phyloP scores from a whole-genome alignment of 2,888 invertebrate genomes.

The Cylloceria caligata region DNA sequence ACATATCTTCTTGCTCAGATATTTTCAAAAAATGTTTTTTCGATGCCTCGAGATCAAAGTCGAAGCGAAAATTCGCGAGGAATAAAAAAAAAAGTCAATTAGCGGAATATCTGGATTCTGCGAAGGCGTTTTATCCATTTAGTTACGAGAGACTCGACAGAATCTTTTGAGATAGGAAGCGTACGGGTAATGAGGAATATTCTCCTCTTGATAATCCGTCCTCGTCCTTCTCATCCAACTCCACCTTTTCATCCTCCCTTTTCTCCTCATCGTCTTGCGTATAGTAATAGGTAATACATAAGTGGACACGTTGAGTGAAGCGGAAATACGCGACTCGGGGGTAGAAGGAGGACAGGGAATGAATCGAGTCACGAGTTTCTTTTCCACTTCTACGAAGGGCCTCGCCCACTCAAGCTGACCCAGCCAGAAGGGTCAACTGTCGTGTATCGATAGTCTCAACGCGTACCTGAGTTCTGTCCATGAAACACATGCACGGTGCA shows the following conservation, averaged over 20 bases:
- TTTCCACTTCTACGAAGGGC: conserved; percentile 71
- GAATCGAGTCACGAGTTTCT: conserved; percentile 74
- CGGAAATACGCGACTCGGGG: conserved; percentile 21
- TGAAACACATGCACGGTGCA: conserved; percentile 65
- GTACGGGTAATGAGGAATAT: conserved; percentile 48
- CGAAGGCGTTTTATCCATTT: conserved; percentile 9
- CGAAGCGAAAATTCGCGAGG: neutral
- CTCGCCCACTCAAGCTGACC: conserved; percentile 74
- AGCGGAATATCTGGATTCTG: neutral
- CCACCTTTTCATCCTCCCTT: no score
- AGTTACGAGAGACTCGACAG: neutral
- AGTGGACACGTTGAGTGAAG: conserved; percentile 28
- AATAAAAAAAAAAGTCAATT: neutral
- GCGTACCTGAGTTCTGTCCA: conserved; percentile 70
- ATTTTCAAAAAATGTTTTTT: neutral
- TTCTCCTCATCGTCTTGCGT: conserved; percentile 16
- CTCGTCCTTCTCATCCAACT: neutral
- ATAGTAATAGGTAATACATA: conserved; percentile 30
- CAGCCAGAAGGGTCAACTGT: conserved; percentile 73
- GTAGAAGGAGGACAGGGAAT: conserved; percentile 39
- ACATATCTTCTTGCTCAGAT: neutral
- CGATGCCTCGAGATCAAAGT: neutral
- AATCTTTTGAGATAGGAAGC: conserved; percentile 11
- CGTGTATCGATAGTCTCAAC: conserved; percentile 76
- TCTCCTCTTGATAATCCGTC: conserved; percentile 22